Evolutionary conservation across 2,888 invertebrate species (phyloP), one percentile per base, ranked within the genome.

Genomic region (Leuctra nigra): DNA sequence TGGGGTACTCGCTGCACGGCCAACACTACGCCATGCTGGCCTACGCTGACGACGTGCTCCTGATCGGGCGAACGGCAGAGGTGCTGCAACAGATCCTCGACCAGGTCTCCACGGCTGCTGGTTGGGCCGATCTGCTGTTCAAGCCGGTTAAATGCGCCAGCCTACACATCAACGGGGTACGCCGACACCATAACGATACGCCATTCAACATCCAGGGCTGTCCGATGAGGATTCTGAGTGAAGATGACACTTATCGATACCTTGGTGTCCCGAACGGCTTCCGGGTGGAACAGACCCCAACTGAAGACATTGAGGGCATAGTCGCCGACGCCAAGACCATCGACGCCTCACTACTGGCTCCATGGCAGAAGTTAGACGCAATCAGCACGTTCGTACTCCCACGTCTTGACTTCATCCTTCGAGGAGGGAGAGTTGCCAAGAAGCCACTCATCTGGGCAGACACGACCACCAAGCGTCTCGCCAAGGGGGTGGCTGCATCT

Each of bases 211-310:
- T 61, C 13, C 36, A 29, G 22, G 58, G 59, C 1, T 29, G 16
- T 0, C 4, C 6, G 9, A 35, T 55, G 24, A 2, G 23, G 1
- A 22, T 44, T 1, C 58, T 61, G 0, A 36, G 18, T 4, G 54
- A 56, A 29, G 59, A 56, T 1, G 61, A 63, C 35, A 50, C 64
- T 1, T 65, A 67, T 56, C 55, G 63, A n/a, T 66, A 68, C 57
- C 66, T 71, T 4, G 69, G 68, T 2, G 63, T 68, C 11, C 67
- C 68, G 1, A 67, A 66, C 1, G 68, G 67, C 0, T 65, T 63
- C 59, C 59, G 60, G 7, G 61, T 65, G 14, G 55, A 55, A 11
- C 64, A 63, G 13, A 56, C 63, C 1, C 62, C 64, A 1, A 50
- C 46, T 1, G 55, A 20, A 1, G 22, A 25, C 14, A 11, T 64